Conservation (phyloP, 2,888 invertebrate species). For the Amblyjoppa fuscipennis region DNA sequence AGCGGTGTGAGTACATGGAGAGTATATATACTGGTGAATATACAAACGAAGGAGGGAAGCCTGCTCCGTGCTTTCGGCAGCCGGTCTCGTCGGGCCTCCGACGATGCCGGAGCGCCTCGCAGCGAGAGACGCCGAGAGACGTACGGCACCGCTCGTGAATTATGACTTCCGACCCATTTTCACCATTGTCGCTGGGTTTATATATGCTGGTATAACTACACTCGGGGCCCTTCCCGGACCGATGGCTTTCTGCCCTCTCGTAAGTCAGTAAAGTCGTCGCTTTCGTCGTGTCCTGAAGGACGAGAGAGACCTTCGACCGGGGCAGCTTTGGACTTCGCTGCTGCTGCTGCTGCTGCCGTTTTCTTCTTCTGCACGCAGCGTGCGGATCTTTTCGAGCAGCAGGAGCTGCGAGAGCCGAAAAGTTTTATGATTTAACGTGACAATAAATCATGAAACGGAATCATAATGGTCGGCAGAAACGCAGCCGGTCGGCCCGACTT, state of each 20-base stretch:
- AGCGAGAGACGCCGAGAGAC: slow-evolving; percentile 65
- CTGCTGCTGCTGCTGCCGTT: slow-evolving; percentile 28
- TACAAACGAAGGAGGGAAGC: slow-evolving; percentile 45
- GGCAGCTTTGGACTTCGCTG: slow-evolving; percentile 54
- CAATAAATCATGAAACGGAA: slow-evolving; percentile 63
- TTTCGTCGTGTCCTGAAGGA: slow-evolving; percentile 46
- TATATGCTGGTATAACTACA: slow-evolving; percentile 22
- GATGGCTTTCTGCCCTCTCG: slow-evolving; percentile 46
- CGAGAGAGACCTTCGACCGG: slow-evolving; percentile 62
- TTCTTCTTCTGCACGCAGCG: slow-evolving; percentile 38
- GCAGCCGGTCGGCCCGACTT: slow-evolving; percentile 35
- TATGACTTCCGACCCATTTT: slow-evolving; percentile 83
- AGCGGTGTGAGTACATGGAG: background rate
- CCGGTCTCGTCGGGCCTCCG: slow-evolving; percentile 31
- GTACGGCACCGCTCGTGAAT: slow-evolving; percentile 75
- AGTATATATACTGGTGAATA: slow-evolving; percentile 3
- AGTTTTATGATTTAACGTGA: slow-evolving; percentile 58
- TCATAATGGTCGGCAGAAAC: slow-evolving; percentile 38
- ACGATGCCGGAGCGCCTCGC: slow-evolving; percentile 8
- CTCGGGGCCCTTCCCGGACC: slow-evolving; percentile 11
- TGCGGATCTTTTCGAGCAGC: slow-evolving; percentile 15
- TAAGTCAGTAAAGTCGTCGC: slow-evolving; percentile 60
- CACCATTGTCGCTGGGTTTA: slow-evolving; percentile 76
- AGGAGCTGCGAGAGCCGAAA: slow-evolving; percentile 15
- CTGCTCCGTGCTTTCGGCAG: slow-evolving; percentile 60